Conservation (phyloP, 2,888 invertebrate species). For the Hermodice carunculata region DNA sequence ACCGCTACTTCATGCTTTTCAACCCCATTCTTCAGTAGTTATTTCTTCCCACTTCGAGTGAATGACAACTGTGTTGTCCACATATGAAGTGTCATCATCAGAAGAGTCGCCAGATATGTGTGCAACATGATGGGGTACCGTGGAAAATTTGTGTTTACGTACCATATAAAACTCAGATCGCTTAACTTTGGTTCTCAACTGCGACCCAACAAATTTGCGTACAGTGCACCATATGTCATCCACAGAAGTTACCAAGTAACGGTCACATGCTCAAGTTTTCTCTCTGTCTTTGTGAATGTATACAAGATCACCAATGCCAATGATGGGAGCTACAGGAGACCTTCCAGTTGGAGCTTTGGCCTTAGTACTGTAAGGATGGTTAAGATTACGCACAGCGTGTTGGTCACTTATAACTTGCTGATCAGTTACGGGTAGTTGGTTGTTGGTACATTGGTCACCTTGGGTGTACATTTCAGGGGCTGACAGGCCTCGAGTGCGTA, state of each 20-base stretch:
- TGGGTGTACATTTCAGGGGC: slow-evolving; percentile 42
- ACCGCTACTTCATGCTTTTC: no score
- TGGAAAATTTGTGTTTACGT: no score
- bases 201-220: slow-evolving; percentile 36
- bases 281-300: slow-evolving; percentile 30
- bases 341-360: no score
- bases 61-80: no score
- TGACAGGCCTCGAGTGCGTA: slow-evolving; percentile 38
- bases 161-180: slow-evolving; percentile 30
- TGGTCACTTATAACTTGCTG: slow-evolving; percentile 27
- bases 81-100: no score
- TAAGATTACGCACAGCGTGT: slow-evolving; percentile 21
- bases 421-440: slow-evolving; percentile 34
- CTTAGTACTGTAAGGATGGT: slow-evolving; percentile 38
- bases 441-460: slow-evolving; percentile 40
- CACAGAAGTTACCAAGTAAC: slow-evolving; percentile 33
- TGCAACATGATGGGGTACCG: no score
- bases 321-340: no score
- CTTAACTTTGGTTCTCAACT: slow-evolving; percentile 30
- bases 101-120: no score
- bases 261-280: slow-evolving; percentile 28
- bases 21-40: no score
- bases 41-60: no score
- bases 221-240: slow-evolving; percentile 37
- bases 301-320: slow-evolving; percentile 37